Percentiles rank a stretch among this genome's conserved stretches.
These are phyloP conservation scores for Phymastichus coffea DNA, from an alignment of 1,140 invertebrate species.

Conservation along the genomic window DNA sequence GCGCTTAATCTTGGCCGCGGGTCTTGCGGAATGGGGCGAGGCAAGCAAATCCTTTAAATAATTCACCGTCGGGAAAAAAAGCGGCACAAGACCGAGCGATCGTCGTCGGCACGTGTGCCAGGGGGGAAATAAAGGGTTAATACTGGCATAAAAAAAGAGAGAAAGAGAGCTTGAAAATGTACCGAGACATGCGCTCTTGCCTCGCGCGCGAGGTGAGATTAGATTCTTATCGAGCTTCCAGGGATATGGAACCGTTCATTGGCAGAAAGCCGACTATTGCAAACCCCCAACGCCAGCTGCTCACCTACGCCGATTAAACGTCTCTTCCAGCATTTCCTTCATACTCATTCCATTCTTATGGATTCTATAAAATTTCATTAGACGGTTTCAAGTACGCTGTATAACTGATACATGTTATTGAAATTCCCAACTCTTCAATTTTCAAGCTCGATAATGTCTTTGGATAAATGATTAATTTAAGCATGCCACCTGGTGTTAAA, in stretches of 20 bases:
- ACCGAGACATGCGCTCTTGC: neutral
- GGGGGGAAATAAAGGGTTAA: slow-evolving; percentile 19
- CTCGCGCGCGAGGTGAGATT: neutral
- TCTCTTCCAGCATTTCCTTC: neutral
- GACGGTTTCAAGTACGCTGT: neutral
- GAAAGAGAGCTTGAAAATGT: neutral
- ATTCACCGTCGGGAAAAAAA: neutral
- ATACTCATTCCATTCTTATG: too few relatives aligned
- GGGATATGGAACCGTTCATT: slow-evolving; percentile 2
- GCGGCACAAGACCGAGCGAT: too few relatives aligned
- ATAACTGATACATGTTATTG: neutral
- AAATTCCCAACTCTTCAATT: neutral
- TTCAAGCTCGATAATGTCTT: neutral
- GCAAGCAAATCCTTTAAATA: slow-evolving; percentile 21
- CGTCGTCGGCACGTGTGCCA: too few relatives aligned
- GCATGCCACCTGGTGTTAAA: too few relatives aligned
- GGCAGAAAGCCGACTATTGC: neutral
- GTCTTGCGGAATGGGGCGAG: too few relatives aligned
- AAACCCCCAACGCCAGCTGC: neutral
- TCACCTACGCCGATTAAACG: neutral
- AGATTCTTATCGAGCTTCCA: slow-evolving; percentile 12
- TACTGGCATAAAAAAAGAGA: slow-evolving; percentile 8
- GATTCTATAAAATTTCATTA: neutral
- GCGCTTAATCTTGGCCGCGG: neutral
- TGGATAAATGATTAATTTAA: too few relatives aligned